Base-by-base conservation (phyloP, 1,140 invertebrate genomes). In the Drosophila ananassae region DNA sequence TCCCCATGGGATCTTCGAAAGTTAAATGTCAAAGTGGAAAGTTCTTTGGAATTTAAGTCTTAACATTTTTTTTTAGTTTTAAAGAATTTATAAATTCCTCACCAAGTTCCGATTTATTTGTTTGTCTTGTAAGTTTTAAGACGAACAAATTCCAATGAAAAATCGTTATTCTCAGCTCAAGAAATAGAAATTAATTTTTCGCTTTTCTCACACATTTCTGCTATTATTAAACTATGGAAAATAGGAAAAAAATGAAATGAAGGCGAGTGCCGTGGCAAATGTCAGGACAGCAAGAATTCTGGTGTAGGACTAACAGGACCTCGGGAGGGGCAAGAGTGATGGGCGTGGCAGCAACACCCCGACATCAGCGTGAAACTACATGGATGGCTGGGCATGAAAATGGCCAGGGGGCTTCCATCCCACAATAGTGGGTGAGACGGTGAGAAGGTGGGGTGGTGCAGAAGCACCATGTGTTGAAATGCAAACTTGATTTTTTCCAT, bases 351-450 rank as follows among this genome's bases (percentile, higher is more conserved):
- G 81, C 68, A 84, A 87, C 81, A 85, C 82, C 82, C 63, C 77
- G 58, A 66, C 74, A 78, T 84, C 74, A 87, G 82, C 83, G 82
- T 87, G 82, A 87, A 87, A 87, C 82, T 82, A 79, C 72, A 87
- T 78, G 82, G 83, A 59, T 87, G 74, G 82, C 82, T 82, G 78
- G 82, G 82, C 82, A 87, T 82, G 71, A 87, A 87, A 87, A 78
- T 74, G 82, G 54, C 83, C 50, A 37, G 8, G 58, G 28, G 37
- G 37, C n/a, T n/a, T 28, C 21, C 8, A 9, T 50, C 30, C 30
- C 28, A 32, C 30, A 60, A 37, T 21, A 25, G 21, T 34, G 51
- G 4, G 28, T 7, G 8, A 1, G 25, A 5, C 2, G 32, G 25
- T 21, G 8, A 1, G 25, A 5, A 3, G 32, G 25, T 21, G 8